These are phyloP conservation scores for Philypnodon macrostomus DNA, from an alignment of 2,797 vertebrate genomes.

Conservation along the genomic window DNA sequence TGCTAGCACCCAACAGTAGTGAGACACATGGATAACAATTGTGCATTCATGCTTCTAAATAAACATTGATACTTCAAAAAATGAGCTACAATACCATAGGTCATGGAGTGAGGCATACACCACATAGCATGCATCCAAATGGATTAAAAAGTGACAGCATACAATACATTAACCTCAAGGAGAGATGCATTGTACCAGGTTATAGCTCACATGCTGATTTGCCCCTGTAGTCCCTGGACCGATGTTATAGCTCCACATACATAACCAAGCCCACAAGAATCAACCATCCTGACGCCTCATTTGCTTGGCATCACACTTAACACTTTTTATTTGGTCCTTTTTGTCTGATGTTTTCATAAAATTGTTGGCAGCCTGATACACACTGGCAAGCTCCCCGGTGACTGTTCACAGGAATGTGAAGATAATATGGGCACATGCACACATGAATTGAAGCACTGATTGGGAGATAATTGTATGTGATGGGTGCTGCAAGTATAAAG, in stretches of 20 bases:
- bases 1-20: no score
- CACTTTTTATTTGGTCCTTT: slow-evolving; percentile 51
- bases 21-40: no score
- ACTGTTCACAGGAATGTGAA: slow-evolving; percentile 28
- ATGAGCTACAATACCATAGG: no score
- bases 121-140: no score
- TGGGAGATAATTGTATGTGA: slow-evolving; percentile 61
- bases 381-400: slow-evolving; percentile 39
- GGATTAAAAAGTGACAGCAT: no score
- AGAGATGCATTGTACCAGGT: no score
- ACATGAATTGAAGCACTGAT: slow-evolving; percentile 60
- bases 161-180: no score
- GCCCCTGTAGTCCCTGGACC: no score
- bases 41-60: no score
- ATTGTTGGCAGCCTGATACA: slow-evolving; percentile 8
- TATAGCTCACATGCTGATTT: no score
- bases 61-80: no score
- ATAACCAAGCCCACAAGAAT: slow-evolving; percentile 26
- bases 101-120: no score
- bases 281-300: slow-evolving; percentile 42
- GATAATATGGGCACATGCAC: slow-evolving; percentile 21
- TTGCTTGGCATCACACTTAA: slow-evolving; percentile 36
- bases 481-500: slow-evolving; percentile 36
- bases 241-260: slow-evolving; percentile 29
- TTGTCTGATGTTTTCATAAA: slow-evolving; percentile 47